Conservation (phyloP, 2,888 invertebrate genomes). For the Myopa tessellatipennis region DNA sequence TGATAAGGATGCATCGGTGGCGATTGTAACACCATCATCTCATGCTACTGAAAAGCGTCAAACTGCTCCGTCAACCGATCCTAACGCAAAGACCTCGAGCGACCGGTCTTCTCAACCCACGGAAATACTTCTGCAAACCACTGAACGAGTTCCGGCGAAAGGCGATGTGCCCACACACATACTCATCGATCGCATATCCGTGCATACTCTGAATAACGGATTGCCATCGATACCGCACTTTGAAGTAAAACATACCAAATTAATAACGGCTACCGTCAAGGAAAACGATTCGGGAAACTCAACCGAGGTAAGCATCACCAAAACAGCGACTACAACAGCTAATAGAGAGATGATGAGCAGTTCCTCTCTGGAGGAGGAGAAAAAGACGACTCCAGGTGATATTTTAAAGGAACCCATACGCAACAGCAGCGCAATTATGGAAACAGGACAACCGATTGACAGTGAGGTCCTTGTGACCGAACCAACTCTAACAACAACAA, state of each 20-base stretch:
- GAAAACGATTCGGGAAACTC: conserved; percentile 49
- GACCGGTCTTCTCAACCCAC: conserved; percentile 17
- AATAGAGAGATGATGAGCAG: not conserved
- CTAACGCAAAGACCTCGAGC: not conserved
- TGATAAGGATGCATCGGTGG: conserved; percentile 50
- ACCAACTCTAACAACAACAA: conserved; percentile 44
- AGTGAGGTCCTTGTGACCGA: conserved; percentile 2
- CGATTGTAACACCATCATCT: conserved; percentile 47
- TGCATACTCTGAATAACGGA: conserved; percentile 53
- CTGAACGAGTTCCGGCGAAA: conserved; percentile 54
- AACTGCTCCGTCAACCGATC: not conserved
- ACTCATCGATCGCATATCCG: conserved; percentile 62
- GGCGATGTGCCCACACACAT: conserved; percentile 56
- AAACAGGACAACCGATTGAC: conserved; percentile 6
- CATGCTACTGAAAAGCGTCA: not conserved
- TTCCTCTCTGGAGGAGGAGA: not conserved
- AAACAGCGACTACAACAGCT: conserved; percentile 47
- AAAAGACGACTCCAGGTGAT: not conserved
- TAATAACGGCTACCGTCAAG: conserved; percentile 52
- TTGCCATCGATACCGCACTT: conserved; percentile 55
- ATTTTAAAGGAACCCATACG: not conserved
- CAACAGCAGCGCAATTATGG: not conserved
- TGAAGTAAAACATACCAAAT: conserved; percentile 58
- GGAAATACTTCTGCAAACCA: conserved; percentile 55
- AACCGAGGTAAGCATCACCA: conserved; percentile 57